Evolutionary conservation across 2,113 vertebrate genomes (phyloP), one percentile per base, ranked within the genome.

Genomic region (Eolophus roseicapilla): DNA sequence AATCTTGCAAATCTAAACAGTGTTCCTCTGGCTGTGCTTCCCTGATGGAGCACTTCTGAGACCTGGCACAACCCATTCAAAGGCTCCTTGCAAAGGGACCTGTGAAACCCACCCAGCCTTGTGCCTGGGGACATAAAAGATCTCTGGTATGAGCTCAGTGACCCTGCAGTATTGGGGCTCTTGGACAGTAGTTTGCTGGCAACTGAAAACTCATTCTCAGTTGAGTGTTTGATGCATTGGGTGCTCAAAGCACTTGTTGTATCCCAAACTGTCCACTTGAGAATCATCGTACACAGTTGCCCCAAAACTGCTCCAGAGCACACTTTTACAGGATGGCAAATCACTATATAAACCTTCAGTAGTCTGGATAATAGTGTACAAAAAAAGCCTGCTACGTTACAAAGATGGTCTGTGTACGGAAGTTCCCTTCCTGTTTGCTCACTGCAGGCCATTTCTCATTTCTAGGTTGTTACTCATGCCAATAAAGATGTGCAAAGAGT

Each of bases 361-460:
- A 19, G 6, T n/a, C 15, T 53, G 49, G 37, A 59, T 50, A 23
- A 17, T 5, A 41, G 20, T 1, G 17, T n/a, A 21, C 10, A 11
- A 23, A 52, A 52, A 52, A 31, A 3, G 13, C 15, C 44, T 31
- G 9, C 15, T 33, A 6, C 14, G 15, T 35, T 25, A 12, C 29
- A 31, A 27, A 18, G 16, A 2, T 21, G 29, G 25, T n/a, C 29
- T 46, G 28, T 4, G 9, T 16, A 5, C 13, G 25, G 39, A 31
- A 20, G n/a, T 14, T 74, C 10, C 44, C 9, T 64, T 29, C 35
- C 64, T 44, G 19, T 23, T 52, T 53, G 29, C n/a, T 68, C 46
- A 6, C 11, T 8, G 5, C 1, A 3, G 43, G 15, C 3, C 14
- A 17, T 71, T 44, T 43, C 19, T 39, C 3, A 0, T 67, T 74